Percentiles rank a stretch among this genome's conserved stretches.
These are phyloP conservation scores for Equus przewalskii DNA, from an alignment of 2,113 vertebrate species.

Conservation along the genomic window DNA sequence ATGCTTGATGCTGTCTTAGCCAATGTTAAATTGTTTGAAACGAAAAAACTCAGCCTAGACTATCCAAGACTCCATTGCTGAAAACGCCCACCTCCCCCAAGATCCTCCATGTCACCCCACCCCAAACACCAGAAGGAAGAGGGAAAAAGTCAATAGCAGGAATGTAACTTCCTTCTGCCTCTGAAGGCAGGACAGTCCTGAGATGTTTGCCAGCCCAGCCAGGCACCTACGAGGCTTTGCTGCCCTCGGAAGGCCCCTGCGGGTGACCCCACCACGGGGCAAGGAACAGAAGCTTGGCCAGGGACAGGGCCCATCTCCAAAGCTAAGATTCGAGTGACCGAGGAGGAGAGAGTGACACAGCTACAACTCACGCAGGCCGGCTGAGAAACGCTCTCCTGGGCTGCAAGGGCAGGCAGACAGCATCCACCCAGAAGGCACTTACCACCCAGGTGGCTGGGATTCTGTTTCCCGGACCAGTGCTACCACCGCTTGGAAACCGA, in stretches of 20 bases:
- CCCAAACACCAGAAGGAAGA: not conserved
- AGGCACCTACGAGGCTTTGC: not conserved
- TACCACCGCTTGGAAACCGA: constrained; percentile 59
- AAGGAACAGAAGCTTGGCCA: not conserved
- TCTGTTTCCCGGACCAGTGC: not conserved
- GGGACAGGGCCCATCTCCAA: not conserved
- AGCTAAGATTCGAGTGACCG: not conserved
- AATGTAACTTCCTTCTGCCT: not conserved
- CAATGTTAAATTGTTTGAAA: not conserved
- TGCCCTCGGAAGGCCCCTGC: no score
- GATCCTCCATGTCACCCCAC: fast-evolving
- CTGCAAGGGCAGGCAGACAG: fast-evolving
- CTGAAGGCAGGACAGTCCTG: not conserved
- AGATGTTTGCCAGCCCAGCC: not conserved
- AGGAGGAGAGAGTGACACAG: not conserved
- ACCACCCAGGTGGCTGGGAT: not conserved
- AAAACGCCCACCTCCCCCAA: not conserved
- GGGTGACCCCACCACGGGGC: fast-evolving
- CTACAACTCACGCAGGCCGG: fast-evolving
- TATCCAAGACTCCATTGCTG: not conserved
- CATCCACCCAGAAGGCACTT: not conserved
- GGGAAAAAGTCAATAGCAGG: not conserved
- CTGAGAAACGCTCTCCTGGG: not conserved
- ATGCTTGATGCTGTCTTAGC: not conserved
- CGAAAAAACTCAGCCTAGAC: not conserved